Base-by-base conservation (phyloP, 1,140 invertebrate species). In the Thaumetopoea pityocampa region DNA sequence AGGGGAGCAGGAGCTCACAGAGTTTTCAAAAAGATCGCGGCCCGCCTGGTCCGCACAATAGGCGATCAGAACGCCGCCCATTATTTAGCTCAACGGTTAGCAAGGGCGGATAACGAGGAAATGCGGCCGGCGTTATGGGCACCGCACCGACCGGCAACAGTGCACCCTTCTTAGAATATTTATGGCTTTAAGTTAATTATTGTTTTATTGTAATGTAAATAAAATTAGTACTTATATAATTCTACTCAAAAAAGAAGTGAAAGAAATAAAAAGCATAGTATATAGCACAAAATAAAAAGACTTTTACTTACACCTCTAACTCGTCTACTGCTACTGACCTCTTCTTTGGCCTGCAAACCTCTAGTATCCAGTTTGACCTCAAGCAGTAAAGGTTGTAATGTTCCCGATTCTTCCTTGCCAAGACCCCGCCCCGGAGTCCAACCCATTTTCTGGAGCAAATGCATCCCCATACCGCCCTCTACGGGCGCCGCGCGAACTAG, bases 381-480 rank as follows among this genome's bases (percentile, higher is more conserved):
- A 0, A 98, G 85, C 26, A 94, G 86, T 1, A 99, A 85, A 0
- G 97, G 97, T 67, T 95, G 94, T 8, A 96, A 77, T 0, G 92
- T 90, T 0, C 97, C 97, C 55, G 96, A 94, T 74, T 96, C 96
- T 67, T 97, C 93, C 74, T 97, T 98, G 9, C 97, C 97, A 15
- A 99, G 87, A 23, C 97, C 97, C 81, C 96, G 94, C 1, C 97
- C 97, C 2, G 96, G 95, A 55, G 92, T 93, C 97, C 97, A 99
- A 19, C 97, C 97, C 97, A 99, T 99, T 87, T 98, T 98, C 85
- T 97, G 94, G 8, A 99, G 87, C 26, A 99, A 86, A 51, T 95
- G 91, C 95, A 98, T 96, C 8, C 97, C 97, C 91, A 98, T 96
- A 1, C 96, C 97, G 35, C 95, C 93, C 9, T 90, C 92, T 3